phyloP scores from a whole-genome alignment of 2,797 vertebrate genomes.

The Argentina silus region DNA sequence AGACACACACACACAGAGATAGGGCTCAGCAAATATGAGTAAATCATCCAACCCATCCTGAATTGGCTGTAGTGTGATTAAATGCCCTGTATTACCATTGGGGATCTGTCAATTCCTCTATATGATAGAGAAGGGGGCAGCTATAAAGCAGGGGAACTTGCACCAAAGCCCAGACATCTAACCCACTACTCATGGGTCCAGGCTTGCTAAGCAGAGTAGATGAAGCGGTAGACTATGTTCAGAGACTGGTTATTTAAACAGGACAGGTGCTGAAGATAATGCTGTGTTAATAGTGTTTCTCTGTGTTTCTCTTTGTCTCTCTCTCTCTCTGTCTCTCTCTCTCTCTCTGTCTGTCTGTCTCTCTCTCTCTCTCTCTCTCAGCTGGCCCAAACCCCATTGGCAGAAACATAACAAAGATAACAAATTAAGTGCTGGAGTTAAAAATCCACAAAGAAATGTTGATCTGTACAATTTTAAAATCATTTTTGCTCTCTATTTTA shows the following conservation, averaged over 20 bases:
- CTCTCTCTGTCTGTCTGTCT: conserved; percentile 32
- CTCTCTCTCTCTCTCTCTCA: conserved; percentile 20
- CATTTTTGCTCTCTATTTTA: conserved; percentile 75
- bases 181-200: not conserved
- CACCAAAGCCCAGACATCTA: not conserved
- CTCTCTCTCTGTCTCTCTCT: too few relatives aligned
- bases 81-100: not conserved
- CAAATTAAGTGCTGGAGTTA: conserved; percentile 73
- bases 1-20: not conserved
- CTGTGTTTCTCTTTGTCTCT: conserved; percentile 1
- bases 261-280: conserved; percentile 43
- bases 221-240: not conserved
- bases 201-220: not conserved
- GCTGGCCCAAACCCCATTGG: conserved; percentile 61
- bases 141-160: not conserved
- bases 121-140: conserved; percentile 1
- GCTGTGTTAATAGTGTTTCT: conserved; percentile 46
- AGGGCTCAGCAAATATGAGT: not conserved
- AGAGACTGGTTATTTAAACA: conserved; percentile 15
- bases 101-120: not conserved
- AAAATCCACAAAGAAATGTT: conserved; percentile 74
- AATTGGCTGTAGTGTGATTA: not conserved
- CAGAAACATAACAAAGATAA: conserved; percentile 56
- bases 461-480: conserved; percentile 75
- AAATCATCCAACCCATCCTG: not conserved